These are phyloP conservation scores for Australoheros facetus DNA, from an alignment of 2,797 vertebrate genomes.

Conservation along the genomic window DNA sequence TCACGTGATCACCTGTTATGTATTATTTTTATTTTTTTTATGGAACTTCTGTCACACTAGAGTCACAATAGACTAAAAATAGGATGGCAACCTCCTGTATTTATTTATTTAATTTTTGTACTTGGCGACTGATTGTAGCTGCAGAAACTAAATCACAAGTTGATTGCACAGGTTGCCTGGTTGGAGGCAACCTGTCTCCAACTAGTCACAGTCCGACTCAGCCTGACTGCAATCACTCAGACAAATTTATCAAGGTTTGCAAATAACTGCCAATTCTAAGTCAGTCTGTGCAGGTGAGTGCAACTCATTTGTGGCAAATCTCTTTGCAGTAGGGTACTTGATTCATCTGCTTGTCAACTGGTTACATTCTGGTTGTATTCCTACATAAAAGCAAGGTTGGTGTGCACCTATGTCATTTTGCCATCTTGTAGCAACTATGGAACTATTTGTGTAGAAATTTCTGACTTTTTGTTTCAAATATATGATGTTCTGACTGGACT, in stretches of 20 bases:
- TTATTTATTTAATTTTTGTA: background rate
- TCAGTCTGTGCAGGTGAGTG: background rate
- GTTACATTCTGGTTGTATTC: background rate
- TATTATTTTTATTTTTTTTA: too few species aligned
- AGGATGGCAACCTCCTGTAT: background rate
- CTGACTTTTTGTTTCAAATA: background rate
- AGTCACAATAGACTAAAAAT: background rate
- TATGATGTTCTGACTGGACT: background rate
- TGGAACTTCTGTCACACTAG: background rate
- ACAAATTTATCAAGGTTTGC: background rate
- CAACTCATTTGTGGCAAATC: background rate
- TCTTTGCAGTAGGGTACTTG: background rate
- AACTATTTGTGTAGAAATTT: background rate
- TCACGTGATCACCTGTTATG: too few species aligned
- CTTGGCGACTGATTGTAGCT: background rate
- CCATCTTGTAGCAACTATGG: too few species aligned
- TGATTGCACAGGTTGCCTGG: background rate
- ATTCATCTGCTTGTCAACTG: background rate
- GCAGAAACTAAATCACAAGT: background rate
- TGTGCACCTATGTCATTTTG: background rate
- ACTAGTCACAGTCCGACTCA: background rate
- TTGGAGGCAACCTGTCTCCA: background rate
- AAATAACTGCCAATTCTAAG: background rate
- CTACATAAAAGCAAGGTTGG: background rate
- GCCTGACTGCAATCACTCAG: background rate